Evolutionary conservation across 2,113 vertebrate genomes (phyloP).

Genomic region (Chroicocephalus ridibundus): DNA sequence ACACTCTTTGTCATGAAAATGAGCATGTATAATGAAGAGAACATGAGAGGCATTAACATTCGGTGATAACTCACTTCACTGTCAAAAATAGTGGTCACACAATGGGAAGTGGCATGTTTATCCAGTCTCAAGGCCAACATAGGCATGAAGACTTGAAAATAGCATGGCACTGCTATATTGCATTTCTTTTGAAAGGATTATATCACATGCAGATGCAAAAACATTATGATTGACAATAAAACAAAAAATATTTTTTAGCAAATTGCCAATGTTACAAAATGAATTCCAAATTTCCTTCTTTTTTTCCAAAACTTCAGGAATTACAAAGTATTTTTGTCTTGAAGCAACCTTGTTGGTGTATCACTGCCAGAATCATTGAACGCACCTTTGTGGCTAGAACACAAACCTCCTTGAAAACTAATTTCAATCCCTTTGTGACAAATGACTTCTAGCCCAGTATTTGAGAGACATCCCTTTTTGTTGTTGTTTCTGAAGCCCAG

Average conservation of each 20-base stretch:
- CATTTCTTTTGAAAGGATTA: not conserved
- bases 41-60: conserved; percentile 58
- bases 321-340: not conserved
- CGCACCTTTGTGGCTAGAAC: not conserved
- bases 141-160: conserved; percentile 28
- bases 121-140: conserved; percentile 9
- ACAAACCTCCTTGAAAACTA: not conserved
- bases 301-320: not conserved
- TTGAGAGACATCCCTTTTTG: not conserved
- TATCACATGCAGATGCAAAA: not conserved
- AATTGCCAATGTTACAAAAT: not conserved
- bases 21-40: conserved; percentile 42
- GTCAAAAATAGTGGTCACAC: conserved; percentile 60
- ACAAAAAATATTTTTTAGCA: not conserved
- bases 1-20: conserved; percentile 61
- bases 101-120: conserved; percentile 37
- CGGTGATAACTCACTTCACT: conserved; percentile 37
- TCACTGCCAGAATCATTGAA: not conserved
- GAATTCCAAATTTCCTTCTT: not conserved
- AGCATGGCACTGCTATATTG: not conserved
- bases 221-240: not conserved
- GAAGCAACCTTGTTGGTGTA: not conserved
- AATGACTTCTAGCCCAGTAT: not conserved
- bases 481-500: not conserved
- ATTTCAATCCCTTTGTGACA: not conserved